Evolutionary conservation across 2,113 vertebrate genomes (phyloP).

Genomic region (Orthonyx spaldingii): DNA sequence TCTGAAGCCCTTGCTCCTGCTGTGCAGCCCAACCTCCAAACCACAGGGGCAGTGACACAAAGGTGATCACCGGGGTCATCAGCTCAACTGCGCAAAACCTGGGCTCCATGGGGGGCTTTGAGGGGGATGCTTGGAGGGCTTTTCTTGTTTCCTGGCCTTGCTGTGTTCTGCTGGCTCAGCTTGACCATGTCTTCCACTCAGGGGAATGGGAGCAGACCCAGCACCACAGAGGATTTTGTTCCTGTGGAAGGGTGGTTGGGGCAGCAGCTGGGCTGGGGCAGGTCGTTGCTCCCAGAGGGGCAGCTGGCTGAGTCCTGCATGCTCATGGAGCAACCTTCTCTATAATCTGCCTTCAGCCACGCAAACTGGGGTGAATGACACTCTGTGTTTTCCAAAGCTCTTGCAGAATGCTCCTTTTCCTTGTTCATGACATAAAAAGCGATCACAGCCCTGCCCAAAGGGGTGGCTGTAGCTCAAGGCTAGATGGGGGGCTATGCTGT

Average conservation of each 20-base stretch:
- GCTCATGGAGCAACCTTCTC: not conserved
- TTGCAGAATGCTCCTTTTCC: not conserved
- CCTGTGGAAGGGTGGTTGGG: not conserved
- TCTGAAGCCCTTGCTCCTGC: rapidly evolving
- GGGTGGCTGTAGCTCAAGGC: not conserved
- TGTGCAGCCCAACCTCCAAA: not conserved
- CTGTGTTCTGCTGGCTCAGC: not conserved
- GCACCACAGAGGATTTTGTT: rapidly evolving
- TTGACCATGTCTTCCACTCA: not conserved
- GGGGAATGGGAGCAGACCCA: not conserved
- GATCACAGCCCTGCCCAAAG: not conserved
- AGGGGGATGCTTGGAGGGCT: not conserved
- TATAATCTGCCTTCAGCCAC: not conserved
- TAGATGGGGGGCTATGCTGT: not conserved
- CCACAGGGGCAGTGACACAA: rapidly evolving
- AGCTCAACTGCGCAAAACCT: not conserved
- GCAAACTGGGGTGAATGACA: not conserved
- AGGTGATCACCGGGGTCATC: not conserved
- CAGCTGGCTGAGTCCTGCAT: not conserved
- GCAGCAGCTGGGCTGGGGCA: not conserved
- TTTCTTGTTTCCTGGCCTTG: not conserved
- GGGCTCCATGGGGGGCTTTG: not conserved
- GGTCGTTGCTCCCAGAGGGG: not conserved
- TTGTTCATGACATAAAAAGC: rapidly evolving
- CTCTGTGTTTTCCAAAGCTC: not conserved